A percentile compares a stretch with the other conserved stretches of the same genome.
These are phyloP conservation scores for Sarcophaga subvicina DNA, from an alignment of 2,888 invertebrate genomes.

Conservation along the genomic window DNA sequence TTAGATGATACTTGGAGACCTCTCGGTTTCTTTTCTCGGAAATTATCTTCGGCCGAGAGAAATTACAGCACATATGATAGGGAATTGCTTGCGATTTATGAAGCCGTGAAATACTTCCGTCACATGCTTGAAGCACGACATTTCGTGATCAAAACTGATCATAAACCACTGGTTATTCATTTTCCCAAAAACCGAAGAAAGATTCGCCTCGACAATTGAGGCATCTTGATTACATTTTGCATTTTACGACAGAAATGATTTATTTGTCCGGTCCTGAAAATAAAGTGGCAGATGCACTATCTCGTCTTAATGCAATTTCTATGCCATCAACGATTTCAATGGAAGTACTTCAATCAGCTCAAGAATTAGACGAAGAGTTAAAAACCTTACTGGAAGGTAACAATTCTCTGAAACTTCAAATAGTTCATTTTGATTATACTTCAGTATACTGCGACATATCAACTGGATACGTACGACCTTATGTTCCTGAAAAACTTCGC, in stretches of 20 bases:
- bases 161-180: slow-evolving; percentile 63
- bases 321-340: slow-evolving; percentile 25
- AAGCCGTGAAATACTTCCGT: slow-evolving; percentile 43
- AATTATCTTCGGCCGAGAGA: slow-evolving; percentile 70
- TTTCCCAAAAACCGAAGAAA: slow-evolving; percentile 19
- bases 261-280: slow-evolving; percentile 38
- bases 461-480: slow-evolving; percentile 43
- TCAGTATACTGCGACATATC: slow-evolving; percentile 10
- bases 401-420: slow-evolving; percentile 6
- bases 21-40: slow-evolving; percentile 74
- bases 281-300: slow-evolving; percentile 42
- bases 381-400: slow-evolving; percentile 1
- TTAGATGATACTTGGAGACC: slow-evolving; percentile 47
- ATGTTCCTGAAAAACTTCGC: slow-evolving; percentile 41
- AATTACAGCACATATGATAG: slow-evolving; percentile 58
- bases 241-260: slow-evolving; percentile 38
- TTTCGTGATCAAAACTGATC: slow-evolving; percentile 31
- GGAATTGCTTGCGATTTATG: slow-evolving; percentile 33
- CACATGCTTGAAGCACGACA: slow-evolving; percentile 42
- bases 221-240: slow-evolving; percentile 43
- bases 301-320: slow-evolving; percentile 36
- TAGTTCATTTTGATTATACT: slow-evolving; percentile 7
- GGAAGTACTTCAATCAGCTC: not conserved
- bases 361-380: not conserved
- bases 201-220: slow-evolving; percentile 6